Base-by-base conservation (phyloP, 2,888 invertebrate species). In the Pilophorus perplexus region DNA sequence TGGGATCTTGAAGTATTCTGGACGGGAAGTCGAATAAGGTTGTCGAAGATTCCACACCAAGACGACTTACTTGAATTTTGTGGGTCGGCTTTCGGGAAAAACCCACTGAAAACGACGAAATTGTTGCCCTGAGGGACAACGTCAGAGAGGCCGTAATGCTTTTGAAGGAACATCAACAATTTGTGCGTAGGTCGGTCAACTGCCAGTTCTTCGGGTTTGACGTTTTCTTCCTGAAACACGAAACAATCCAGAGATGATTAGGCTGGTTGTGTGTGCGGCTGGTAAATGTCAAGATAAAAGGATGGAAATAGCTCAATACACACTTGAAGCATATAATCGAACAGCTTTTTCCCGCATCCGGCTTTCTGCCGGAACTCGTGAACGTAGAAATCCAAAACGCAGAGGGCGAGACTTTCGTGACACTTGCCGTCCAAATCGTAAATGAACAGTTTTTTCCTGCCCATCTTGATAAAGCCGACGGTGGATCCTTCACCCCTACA, bases 171-270 rank as follows among this genome's bases (percentile, higher is more conserved):
- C 28, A 84, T 84, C 71, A 91, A 80, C 74, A 96, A 87, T 77
- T 94, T 94, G 54, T 87, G 84, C 0, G 96, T 96, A 0, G 97
- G 98, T 40, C 92, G 84, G 78, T 98, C 97, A 70, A 97, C 88
- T 0, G 98, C 95, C 73, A 96, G 79, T 75, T 89, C 85, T 2
- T 84, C 79, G 0, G 90, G 86, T 52, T 78, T 77, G 46, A 85
- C 80, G 60, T 84, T 80, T 77, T 87, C 85, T 71, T 86, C 86
- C 85, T 88, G 77, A 16, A 48, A 33, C n/a, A n/a, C 40, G 50
- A 33, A 6, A 28, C 20, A 40, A 16, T 37, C 2, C 14, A 18
- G 6, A 6, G 10, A 33, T 33, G 6, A 33, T 33, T 33, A n/a
- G n/a, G n/a, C n/a, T n/a, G n/a, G 6, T 8, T 33, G n/a, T 33